Evolutionary conservation across 2,113 vertebrate genomes (phyloP).

Genomic region (Eurypyga helias): DNA sequence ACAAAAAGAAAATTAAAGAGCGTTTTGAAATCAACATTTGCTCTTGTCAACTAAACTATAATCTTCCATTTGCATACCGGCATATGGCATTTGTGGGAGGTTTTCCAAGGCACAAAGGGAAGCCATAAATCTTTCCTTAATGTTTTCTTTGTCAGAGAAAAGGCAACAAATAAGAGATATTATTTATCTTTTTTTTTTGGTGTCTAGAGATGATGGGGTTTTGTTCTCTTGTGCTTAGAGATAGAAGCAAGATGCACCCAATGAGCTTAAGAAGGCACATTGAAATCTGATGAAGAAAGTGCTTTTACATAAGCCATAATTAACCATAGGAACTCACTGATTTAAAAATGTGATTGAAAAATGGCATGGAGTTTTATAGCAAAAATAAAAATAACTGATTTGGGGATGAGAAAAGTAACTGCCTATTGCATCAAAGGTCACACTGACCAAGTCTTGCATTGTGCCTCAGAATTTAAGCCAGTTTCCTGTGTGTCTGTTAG

Average conservation of each 20-base stretch:
- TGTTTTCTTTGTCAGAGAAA: neutral
- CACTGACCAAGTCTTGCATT: neutral
- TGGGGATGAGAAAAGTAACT: neutral
- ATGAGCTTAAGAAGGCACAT: neutral
- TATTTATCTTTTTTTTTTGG: no score
- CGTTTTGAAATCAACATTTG: conserved; percentile 35
- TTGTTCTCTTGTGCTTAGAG: neutral
- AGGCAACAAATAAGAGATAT: neutral
- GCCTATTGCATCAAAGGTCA: neutral
- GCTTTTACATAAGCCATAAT: neutral
- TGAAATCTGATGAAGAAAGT: neutral
- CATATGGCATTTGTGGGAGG: conserved; percentile 13
- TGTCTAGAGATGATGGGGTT: neutral
- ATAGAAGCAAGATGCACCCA: neutral
- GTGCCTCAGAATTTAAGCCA: neutral
- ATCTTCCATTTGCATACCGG: neutral
- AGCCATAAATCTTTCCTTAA: neutral
- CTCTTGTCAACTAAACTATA: neutral
- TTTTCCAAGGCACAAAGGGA: conserved; percentile 20
- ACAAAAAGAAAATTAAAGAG: conserved; percentile 10
- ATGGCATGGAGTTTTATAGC: neutral
- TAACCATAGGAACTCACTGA: neutral
- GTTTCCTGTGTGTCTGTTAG: neutral
- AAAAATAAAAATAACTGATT: conserved; percentile 1
- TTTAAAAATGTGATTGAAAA: neutral